These are phyloP conservation scores for Delia radicum DNA, from an alignment of 1,140 invertebrate species.

Conservation along the genomic window DNA sequence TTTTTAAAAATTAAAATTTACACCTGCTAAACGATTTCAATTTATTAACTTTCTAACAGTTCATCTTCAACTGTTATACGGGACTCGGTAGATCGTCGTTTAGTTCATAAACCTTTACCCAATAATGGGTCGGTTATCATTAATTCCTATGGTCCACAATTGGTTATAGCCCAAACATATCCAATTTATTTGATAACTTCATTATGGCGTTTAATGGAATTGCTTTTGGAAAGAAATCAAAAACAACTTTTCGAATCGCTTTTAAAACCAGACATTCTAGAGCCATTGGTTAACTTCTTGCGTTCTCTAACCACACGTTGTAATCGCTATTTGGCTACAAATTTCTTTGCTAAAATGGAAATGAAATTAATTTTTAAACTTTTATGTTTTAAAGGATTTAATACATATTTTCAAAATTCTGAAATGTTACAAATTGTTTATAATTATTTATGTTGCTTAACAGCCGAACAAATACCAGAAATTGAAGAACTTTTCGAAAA, in stretches of 20 bases:
- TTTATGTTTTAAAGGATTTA: constrained; percentile 38
- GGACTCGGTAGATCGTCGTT: constrained; percentile 38
- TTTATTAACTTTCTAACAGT: constrained; percentile 30
- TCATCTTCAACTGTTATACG: constrained; percentile 43
- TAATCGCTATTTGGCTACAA: constrained; percentile 43
- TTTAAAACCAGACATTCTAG: constrained; percentile 37
- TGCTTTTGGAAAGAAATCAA: constrained; percentile 30
- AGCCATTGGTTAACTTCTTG: constrained; percentile 40
- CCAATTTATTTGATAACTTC: constrained; percentile 43
- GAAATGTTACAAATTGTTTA: constrained; percentile 46
- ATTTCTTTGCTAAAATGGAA: constrained; percentile 49
- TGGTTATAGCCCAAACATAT: constrained; percentile 48
- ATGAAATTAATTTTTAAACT: constrained; percentile 45
- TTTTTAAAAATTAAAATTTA: no score
- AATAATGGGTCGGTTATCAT: constrained; percentile 49
- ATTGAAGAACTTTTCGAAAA: constrained; percentile 46
- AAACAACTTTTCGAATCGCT: constrained; percentile 35
- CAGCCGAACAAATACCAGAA: constrained; percentile 39
- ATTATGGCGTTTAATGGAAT: constrained; percentile 39
- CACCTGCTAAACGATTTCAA: not conserved
- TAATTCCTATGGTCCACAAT: constrained; percentile 42
- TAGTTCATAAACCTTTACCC: constrained; percentile 42
- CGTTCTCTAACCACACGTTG: constrained; percentile 31
- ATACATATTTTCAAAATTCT: constrained; percentile 36
- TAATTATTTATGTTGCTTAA: constrained; percentile 43